These are phyloP conservation scores for Perithous albicinctus DNA, from an alignment of 2,888 invertebrate genomes.

Conservation along the genomic window DNA sequence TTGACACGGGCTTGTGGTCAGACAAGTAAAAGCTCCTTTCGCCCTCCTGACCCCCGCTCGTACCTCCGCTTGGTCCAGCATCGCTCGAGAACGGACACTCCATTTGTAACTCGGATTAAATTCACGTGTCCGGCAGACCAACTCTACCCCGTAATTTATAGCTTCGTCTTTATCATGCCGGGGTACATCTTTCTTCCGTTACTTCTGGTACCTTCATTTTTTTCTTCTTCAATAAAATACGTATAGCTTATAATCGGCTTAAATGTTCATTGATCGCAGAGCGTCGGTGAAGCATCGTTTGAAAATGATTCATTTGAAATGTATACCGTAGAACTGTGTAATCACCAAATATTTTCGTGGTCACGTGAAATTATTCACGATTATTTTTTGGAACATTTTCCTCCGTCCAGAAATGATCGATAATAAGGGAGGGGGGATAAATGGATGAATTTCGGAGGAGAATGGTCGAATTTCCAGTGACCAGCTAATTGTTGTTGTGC, in stretches of 20 bases:
- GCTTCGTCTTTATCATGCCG: slow-evolving; percentile 62
- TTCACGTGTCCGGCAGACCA: slow-evolving; percentile 63
- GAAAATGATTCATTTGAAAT: too few relatives aligned
- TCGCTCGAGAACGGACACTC: slow-evolving; percentile 70
- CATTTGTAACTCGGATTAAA: slow-evolving; percentile 73
- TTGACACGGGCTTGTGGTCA: slow-evolving; percentile 66
- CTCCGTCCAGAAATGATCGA: too few relatives aligned
- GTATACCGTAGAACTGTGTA: too few relatives aligned
- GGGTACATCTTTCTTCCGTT: slow-evolving; percentile 56
- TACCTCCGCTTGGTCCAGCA: slow-evolving; percentile 51
- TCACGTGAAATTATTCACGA: too few relatives aligned
- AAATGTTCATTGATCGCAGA: slow-evolving; percentile 17
- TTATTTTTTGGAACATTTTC: too few relatives aligned
- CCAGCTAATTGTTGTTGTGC: neutral
- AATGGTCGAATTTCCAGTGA: neutral
- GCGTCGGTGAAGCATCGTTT: neutral
- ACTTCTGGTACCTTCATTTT: slow-evolving; percentile 12
- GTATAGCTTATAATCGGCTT: slow-evolving; percentile 24
- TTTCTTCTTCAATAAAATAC: slow-evolving; percentile 8
- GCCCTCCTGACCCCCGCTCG: slow-evolving; percentile 10
- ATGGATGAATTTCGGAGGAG: too few relatives aligned
- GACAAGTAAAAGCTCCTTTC: slow-evolving; percentile 68
- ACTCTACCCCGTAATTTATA: slow-evolving; percentile 68
- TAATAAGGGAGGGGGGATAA: too few relatives aligned
- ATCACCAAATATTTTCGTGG: too few relatives aligned